Base-by-base conservation (phyloP, 2,888 invertebrate genomes). In the Lasioglossum malachurum region DNA sequence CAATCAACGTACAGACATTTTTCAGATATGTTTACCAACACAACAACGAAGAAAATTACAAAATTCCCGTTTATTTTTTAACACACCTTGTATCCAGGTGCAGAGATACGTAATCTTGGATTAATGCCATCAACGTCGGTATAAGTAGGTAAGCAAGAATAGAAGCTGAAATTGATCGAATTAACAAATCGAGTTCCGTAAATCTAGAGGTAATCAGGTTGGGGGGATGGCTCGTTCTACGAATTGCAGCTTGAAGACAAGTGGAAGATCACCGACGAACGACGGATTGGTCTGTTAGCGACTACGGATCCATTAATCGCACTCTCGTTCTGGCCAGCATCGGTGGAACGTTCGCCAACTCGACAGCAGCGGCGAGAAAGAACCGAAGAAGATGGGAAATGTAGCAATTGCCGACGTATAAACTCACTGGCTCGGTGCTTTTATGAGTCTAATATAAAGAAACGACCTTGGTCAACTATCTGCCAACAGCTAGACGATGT, bases 391-490 rank as follows among this genome's bases (percentile, higher is more conserved):
- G 86, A 86, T 82, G 87, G 85, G 83, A 83, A 83, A 86, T 84
- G 87, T 82, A 86, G 91, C 91, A 90, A 93, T 93, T 91, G 90
- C 84, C 89, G 88, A 84, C 89, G 87, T 91, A 93, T 92, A 92
- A 93, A 89, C 90, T 89, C 78, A 57, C 80, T 87, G 86, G 89
- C 83, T 89, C 86, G 88, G 86, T 82, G 90, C 90, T 91, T 94
- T 93, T 93, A 93, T 91, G 93, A 88, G 90, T 88, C 93, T 93
- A 92, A 93, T 94, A 94, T 93, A 93, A 94, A 93, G 92, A 88
- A 93, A 94, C 92, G 91, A 90, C 87, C 88, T 81, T 81, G 91
- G 92, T 91, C 92, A 92, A 92, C 93, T 90, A 92, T 90, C 90
- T 90, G 91, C 91, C 92, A 93, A 93, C 91, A 89, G 91, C 92